Evolutionary conservation across 1,140 invertebrate species (phyloP).

Genomic region (Leptinotarsa defecta): DNA sequence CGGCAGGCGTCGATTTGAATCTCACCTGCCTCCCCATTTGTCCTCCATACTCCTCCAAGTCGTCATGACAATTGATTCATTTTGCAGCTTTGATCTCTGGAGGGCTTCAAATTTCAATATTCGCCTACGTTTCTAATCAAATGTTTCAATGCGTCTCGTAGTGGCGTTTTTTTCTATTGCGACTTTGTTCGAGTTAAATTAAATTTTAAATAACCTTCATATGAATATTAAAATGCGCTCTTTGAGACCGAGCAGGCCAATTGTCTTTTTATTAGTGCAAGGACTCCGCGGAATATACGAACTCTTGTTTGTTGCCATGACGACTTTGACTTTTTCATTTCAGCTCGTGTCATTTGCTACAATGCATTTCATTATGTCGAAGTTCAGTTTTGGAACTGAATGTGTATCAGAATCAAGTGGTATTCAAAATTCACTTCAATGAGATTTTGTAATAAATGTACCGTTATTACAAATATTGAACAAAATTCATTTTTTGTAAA

Average conservation of each 20-base stretch:
- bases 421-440: no score
- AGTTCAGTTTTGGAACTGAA: no score
- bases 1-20: constrained; percentile 14
- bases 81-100: constrained; percentile 12
- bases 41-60: constrained; percentile 13
- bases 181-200: not conserved
- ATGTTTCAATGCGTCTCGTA: not conserved
- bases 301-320: not conserved
- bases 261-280: not conserved
- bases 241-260: not conserved
- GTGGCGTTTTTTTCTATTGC: not conserved
- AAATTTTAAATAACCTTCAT: constrained; percentile 4
- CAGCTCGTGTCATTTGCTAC: not conserved
- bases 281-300: not conserved
- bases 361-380: no score
- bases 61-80: constrained; percentile 27
- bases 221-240: constrained; percentile 3
- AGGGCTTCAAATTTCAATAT: not conserved
- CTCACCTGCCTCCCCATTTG: constrained; percentile 4
- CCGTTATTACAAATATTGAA: no score
- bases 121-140: constrained; percentile 1
- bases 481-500: no score
- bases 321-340: not conserved
- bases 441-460: no score
- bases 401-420: no score